Evolutionary conservation across 1,140 invertebrate genomes (phyloP).

Genomic region (Leptinotarsa lineolata): DNA sequence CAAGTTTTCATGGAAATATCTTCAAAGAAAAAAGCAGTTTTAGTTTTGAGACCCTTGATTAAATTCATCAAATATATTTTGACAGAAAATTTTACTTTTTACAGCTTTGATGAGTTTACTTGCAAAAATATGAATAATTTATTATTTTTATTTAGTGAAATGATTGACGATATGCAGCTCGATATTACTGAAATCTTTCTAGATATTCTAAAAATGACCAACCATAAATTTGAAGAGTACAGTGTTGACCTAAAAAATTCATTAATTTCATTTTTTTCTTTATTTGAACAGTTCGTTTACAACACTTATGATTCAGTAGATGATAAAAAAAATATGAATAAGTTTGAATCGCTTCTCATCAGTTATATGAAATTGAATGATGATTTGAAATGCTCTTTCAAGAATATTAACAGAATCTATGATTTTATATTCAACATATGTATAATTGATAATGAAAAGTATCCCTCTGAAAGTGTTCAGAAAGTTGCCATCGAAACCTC

Average conservation of each 20-base stretch:
- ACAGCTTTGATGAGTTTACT: slow-evolving; percentile 33
- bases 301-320: slow-evolving; percentile 35
- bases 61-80: slow-evolving; percentile 46
- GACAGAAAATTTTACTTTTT: slow-evolving; percentile 42
- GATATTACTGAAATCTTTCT: slow-evolving; percentile 44
- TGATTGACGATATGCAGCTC: slow-evolving; percentile 38
- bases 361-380: slow-evolving; percentile 20
- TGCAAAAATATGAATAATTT: slow-evolving; percentile 41
- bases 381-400: background rate
- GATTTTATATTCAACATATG: slow-evolving; percentile 18
- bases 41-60: slow-evolving; percentile 43
- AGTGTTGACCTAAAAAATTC: slow-evolving; percentile 32
- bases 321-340: slow-evolving; percentile 15
- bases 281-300: slow-evolving; percentile 47
- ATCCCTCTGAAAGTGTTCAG: slow-evolving; percentile 9
- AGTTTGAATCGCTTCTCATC: slow-evolving; percentile 34
- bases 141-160: slow-evolving; percentile 40
- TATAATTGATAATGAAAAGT: slow-evolving; percentile 1
- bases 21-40: slow-evolving; percentile 32
- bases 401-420: slow-evolving; percentile 29
- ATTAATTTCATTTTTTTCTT: slow-evolving; percentile 35
- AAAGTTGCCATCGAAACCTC: slow-evolving; percentile 1
- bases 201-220: slow-evolving; percentile 31
- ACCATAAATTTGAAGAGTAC: slow-evolving; percentile 34
- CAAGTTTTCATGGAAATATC: slow-evolving; percentile 51